Base-by-base conservation (phyloP, 1,140 invertebrate species). In the Meloidogyne hapla region DNA sequence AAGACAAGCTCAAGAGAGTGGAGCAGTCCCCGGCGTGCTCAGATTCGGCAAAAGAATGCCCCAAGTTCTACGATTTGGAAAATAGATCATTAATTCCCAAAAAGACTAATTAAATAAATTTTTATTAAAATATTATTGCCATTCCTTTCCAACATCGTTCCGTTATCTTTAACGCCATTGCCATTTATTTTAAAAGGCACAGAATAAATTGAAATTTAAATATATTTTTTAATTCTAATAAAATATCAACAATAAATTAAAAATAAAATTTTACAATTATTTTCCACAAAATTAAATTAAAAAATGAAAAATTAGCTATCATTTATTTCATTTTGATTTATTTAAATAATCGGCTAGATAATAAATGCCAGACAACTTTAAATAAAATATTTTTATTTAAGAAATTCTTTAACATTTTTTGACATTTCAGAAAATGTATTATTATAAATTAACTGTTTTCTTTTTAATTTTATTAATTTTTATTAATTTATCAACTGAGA, bases 11-110 rank as follows among this genome's bases (percentile, higher is more conserved):
- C 48, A 56, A 21, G 69, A 48, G 15, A 33, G 62, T 12, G 65
- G 65, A n/a, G 65, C 65, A 18, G 69, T 76, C 21, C 73, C 73
- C 1, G 73, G 73, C 5, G 76, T 56, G 74, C 42, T 56, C n/a
- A 62, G 75, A 42, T 76, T 76, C 21, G 75, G 75, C 33, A 76
- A 76, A 25, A 18, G 75, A 42, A 71, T 71, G 69, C 69, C 69
- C 12, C 69, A 71, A n/a, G 69, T 71, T 4, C 69, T 71, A 9
- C 69, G 69, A n/a, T 71, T 71, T 62, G 69, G 69, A 33, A 56
- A 56, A 56, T 71, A 62, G 62, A 67, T 8, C 5, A 42, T 18
- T 21, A 18, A 33, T 25, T n/a, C n/a, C 5, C 1, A 33, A 0
- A 13, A n/a, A 18, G 65, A 42, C 8, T 42, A n/a, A 5, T 15